Base-by-base conservation (phyloP, 2,113 vertebrate genomes). In the Chauna torquata region DNA sequence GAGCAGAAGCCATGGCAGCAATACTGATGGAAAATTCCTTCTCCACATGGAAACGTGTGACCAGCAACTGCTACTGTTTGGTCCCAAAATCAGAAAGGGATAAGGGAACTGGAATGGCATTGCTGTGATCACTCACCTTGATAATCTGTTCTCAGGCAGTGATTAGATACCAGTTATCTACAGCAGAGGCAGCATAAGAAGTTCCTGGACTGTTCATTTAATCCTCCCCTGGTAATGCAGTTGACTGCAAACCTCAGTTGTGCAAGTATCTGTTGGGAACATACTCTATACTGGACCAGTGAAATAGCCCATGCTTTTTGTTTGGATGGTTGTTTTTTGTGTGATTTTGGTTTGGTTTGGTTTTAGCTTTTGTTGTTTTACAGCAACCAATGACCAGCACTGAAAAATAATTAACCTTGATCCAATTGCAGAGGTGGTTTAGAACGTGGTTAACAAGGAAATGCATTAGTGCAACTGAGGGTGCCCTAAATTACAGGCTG, bases 41-140 rank as follows among this genome's bases (percentile, higher is more conserved):
- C 23, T 70, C 44, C 3, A 1, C 45, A 13, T 25, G 6, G 59
- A 74, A 86, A 65, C 0, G 0, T 5, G 22, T 45, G 20, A 68
- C 32, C 50, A 81, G 58, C 10, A 91, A 57, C 54, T 32, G 24
- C n/a, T 69, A 14, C 4, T 45, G 57, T 72, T 86, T 45, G 10
- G 28, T 71, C 44, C 5, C 28, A 49, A 75, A 78, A n/a, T 32
- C 28, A 68, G 45, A 81, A 86, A 86, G 71, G 9, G 11, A 40
- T 44, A 44, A 65, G 24, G 38, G 28, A 85, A 79, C 19, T 47
- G 30, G 34, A 69, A 54, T 55, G 23, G 24, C 38, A 16, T 24
- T 80, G 18, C 30, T 70, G 19, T 40, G 61, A 58, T 72, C 58
- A 42, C 22, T 44, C 40, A 75, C 8, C 24, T 83, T 0, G 0